Percentiles rank a stretch among this genome's conserved stretches.
Conservation (phyloP, 2,797 vertebrate species). For the Peromyscus aztecus region DNA sequence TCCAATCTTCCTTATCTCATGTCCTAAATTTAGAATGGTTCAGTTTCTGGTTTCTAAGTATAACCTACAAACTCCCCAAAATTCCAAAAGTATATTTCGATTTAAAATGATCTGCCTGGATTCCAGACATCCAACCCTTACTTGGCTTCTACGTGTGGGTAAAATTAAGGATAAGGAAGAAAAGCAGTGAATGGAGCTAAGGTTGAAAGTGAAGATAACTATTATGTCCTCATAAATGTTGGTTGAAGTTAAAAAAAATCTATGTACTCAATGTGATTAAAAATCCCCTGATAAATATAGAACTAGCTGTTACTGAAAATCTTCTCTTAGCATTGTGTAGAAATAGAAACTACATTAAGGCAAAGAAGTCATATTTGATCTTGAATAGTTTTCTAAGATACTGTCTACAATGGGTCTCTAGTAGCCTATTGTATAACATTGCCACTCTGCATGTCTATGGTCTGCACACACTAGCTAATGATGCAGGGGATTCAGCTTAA, state of each 20-base stretch:
- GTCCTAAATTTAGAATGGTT: neutral
- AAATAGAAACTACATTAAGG: neutral
- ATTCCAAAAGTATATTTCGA: neutral
- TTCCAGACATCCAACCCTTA: neutral
- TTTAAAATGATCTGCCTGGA: neutral
- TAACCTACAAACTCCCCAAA: neutral
- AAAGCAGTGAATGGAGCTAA: neutral
- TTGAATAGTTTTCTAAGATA: constrained; percentile 58
- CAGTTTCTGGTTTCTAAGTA: neutral
- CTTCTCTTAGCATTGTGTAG: neutral
- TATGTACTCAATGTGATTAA: neutral
- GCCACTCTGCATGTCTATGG: neutral
- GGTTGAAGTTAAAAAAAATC: neutral
- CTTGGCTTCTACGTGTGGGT: neutral
- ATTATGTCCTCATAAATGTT: neutral
- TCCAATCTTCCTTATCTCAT: neutral
- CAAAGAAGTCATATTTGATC: neutral
- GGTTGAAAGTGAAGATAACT: constrained; percentile 14
- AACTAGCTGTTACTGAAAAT: constrained; percentile 26
- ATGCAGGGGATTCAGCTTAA: neutral
- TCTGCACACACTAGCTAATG: neutral
- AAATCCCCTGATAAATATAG: neutral
- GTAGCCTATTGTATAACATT: constrained; percentile 7
- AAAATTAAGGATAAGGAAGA: neutral
- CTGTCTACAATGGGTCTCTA: neutral